phyloP scores from a whole-genome alignment of 2,888 invertebrate species.

The Calephelis perditalis region DNA sequence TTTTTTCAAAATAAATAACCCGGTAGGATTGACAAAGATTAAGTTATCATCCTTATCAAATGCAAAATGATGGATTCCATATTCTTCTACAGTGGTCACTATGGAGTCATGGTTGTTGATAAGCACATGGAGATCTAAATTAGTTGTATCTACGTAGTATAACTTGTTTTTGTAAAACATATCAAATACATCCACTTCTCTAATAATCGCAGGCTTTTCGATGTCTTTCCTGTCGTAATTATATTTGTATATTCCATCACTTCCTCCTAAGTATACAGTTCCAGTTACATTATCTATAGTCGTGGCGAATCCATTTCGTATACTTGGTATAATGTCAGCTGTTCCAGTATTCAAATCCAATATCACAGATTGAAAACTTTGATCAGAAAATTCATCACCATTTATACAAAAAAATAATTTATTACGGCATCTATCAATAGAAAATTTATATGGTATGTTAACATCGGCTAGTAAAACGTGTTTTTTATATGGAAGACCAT shows the following conservation, averaged over 20 bases:
- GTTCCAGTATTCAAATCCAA: constrained; percentile 42
- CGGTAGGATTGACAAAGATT: constrained; percentile 43
- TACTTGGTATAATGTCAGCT: constrained; percentile 42
- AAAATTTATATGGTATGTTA: constrained; percentile 51
- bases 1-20: constrained; percentile 40
- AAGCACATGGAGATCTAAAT: constrained; percentile 41
- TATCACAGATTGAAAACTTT: constrained; percentile 52
- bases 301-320: constrained; percentile 54
- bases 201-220: constrained; percentile 38
- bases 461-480: constrained; percentile 48
- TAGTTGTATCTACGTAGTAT: constrained; percentile 50
- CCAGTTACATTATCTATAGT: constrained; percentile 47
- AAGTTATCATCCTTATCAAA: constrained; percentile 40
- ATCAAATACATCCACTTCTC: constrained; percentile 47
- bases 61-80: constrained; percentile 47
- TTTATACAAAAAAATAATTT: constrained; percentile 54
- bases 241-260: constrained; percentile 52
- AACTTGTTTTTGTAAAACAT: constrained; percentile 46
- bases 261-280: constrained; percentile 49
- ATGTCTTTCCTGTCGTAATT: constrained; percentile 41
- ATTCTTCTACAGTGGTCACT: constrained; percentile 37
- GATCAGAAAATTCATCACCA: constrained; percentile 52
- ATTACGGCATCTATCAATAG: constrained; percentile 42
- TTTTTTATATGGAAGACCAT: constrained; percentile 37
- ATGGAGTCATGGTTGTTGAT: constrained; percentile 33